Conservation (phyloP, 2,113 vertebrate species). For the Dicaeum eximium region DNA sequence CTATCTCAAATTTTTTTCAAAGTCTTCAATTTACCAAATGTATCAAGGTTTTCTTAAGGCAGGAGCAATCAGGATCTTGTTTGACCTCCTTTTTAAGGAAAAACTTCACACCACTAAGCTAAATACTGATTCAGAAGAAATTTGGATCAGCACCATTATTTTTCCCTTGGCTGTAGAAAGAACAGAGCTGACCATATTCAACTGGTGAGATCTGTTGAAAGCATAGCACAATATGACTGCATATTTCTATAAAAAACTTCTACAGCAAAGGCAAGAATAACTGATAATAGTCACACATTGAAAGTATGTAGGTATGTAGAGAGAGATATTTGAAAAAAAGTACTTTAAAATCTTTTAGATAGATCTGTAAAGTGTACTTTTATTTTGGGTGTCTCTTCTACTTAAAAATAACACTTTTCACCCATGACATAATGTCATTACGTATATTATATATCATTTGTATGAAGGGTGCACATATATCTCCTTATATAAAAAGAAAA, state of each 20-base stretch:
- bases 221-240: neutral
- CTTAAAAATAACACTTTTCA: neutral
- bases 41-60: neutral
- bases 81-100: neutral
- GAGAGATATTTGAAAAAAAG: neutral
- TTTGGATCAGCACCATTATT: conserved; percentile 29
- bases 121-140: neutral
- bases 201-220: neutral
- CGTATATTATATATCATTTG: neutral
- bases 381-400: neutral
- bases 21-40: neutral
- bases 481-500: neutral
- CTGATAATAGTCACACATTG: conserved; percentile 47
- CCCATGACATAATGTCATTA: neutral
- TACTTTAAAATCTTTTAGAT: neutral
- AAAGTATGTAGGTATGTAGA: neutral
- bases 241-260: conserved; percentile 11
- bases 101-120: neutral
- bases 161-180: neutral
- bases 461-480: accelerated
- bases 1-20: neutral
- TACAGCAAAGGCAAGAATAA: conserved; percentile 49
- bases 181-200: neutral
- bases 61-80: neutral
- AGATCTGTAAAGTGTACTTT: neutral